Conservation (phyloP, 2,113 vertebrate genomes). For the Nyctibius bracteatus region DNA sequence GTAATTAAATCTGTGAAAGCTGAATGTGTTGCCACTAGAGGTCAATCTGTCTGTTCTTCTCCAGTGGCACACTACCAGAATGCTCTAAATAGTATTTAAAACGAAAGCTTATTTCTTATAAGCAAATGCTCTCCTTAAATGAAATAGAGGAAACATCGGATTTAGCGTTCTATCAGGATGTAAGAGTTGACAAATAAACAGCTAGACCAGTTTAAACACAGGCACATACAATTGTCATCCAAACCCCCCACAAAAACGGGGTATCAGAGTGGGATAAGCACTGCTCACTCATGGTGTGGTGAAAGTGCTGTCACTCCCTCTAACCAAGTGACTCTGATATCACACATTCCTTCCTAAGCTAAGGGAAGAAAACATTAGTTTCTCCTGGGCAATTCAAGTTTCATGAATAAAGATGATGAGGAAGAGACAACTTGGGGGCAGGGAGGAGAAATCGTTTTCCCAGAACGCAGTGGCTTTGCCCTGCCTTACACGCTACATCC, state of each 20-base stretch:
- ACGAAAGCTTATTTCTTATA: background rate
- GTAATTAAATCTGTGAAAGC: background rate
- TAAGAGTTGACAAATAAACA: background rate
- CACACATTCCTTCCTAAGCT: background rate
- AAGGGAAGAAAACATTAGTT: background rate
- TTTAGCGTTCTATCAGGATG: background rate
- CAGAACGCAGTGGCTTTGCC: background rate
- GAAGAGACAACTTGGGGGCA: background rate
- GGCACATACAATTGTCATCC: background rate
- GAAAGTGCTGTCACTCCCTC: background rate
- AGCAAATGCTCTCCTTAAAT: background rate
- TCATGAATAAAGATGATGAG: background rate
- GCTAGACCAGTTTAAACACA: background rate
- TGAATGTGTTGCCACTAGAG: conserved; percentile 4
- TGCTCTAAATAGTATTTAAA: background rate
- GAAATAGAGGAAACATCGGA: background rate
- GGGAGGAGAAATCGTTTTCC: background rate
- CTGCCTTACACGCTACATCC: background rate
- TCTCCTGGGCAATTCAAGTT: background rate
- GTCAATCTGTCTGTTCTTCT: background rate
- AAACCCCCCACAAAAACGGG: background rate
- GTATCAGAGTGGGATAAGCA: background rate
- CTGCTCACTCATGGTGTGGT: accelerated
- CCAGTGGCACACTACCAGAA: background rate
- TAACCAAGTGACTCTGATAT: background rate